Percentiles rank a stretch among this genome's conserved stretches.
These are phyloP conservation scores for Hylaeus volcanicus DNA, from an alignment of 1,140 invertebrate species.

Conservation along the genomic window DNA sequence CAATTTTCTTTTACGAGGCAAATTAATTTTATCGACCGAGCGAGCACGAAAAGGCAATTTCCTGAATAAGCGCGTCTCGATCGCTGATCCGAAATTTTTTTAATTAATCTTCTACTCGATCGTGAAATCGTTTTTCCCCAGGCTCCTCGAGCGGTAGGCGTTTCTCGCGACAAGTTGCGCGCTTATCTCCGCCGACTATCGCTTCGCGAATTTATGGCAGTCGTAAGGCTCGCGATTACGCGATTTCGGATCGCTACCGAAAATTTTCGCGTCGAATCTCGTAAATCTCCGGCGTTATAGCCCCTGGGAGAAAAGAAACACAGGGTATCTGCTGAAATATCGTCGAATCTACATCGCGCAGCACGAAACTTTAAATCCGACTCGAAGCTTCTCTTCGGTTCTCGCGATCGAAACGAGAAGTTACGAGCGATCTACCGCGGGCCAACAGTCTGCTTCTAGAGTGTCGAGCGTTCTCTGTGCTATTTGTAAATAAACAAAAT, in stretches of 20 bases:
- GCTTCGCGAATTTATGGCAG: not conserved
- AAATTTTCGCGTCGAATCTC: slow-evolving; percentile 22
- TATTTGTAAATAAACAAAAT: too few species aligned
- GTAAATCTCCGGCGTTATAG: slow-evolving; percentile 1
- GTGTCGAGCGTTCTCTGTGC: too few species aligned
- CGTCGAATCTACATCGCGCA: slow-evolving; percentile 9
- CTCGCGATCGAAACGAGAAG: too few species aligned
- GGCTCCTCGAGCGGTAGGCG: too few species aligned
- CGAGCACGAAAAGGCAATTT: not conserved
- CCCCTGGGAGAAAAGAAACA: not conserved
- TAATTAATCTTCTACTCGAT: not conserved
- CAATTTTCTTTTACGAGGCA: slow-evolving; percentile 6
- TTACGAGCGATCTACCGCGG: too few species aligned
- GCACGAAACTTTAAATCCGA: not conserved
- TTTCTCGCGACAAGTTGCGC: too few species aligned
- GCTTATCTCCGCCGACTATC: not conserved
- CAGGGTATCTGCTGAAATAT: slow-evolving; percentile 20
- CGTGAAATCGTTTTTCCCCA: not conserved
- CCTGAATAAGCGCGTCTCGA: not conserved
- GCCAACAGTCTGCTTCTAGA: too few species aligned
- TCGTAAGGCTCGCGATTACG: not conserved
- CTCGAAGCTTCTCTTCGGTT: not conserved
- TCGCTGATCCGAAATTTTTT: not conserved
- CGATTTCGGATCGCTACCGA: slow-evolving; percentile 5
- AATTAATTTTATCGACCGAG: slow-evolving; percentile 7